Evolutionary conservation across 2,888 invertebrate genomes (phyloP).

Genomic region (Neocrepidodera transversa): DNA sequence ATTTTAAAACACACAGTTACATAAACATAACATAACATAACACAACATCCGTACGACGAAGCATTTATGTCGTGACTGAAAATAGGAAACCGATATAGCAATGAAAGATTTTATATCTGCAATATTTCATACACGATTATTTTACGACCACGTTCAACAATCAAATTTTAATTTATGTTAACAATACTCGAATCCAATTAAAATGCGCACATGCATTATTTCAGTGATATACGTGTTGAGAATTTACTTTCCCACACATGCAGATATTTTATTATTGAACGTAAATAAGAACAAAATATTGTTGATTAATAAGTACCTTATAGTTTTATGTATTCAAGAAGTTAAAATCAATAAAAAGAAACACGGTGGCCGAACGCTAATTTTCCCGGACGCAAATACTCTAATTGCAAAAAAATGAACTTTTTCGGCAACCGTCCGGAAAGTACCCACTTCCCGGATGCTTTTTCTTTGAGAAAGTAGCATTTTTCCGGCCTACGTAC

Average conservation of each 20-base stretch:
- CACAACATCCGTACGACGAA: not conserved
- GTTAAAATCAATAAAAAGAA: no score
- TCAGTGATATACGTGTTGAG: not conserved
- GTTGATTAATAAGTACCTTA: no score
- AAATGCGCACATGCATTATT: not conserved
- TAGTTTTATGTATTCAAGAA: no score
- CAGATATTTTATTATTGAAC: no score
- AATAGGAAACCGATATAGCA: slow-evolving; percentile 3
- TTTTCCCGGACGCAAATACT: no score
- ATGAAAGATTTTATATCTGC: slow-evolving; percentile 3
- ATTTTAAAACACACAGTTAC: not conserved
- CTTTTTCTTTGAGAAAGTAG: no score
- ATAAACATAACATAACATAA: not conserved
- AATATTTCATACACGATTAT: not conserved
- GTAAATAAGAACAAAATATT: no score
- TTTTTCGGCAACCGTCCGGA: no score
- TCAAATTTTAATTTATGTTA: slow-evolving; percentile 10
- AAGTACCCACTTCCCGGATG: no score
- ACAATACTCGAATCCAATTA: slow-evolving; percentile 6
- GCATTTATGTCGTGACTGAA: slow-evolving; percentile 1
- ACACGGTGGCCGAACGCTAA: no score
- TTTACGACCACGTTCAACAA: not conserved
- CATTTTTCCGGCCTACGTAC: no score
- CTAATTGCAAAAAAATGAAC: no score
- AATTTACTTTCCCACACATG: not conserved